Percentiles rank a stretch among this genome's conserved stretches.
Evolutionary conservation across 2,797 vertebrate species (phyloP).

Genomic region (Acipenser oxyrinchus): DNA sequence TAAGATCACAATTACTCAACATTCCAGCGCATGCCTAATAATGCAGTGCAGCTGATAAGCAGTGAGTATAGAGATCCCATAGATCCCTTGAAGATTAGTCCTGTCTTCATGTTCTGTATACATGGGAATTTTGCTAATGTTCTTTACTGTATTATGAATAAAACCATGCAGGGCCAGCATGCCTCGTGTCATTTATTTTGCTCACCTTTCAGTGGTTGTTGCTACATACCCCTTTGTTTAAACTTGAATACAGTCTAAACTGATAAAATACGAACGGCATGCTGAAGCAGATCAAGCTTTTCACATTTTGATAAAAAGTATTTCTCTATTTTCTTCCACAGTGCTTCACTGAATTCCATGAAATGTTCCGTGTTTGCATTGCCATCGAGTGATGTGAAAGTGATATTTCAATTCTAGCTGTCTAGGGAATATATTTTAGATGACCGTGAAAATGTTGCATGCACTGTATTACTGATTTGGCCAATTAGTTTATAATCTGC

Average conservation of each 20-base stretch:
- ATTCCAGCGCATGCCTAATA: constrained; percentile 20
- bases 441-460: too few species aligned
- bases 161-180: background rate
- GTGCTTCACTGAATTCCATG: too few species aligned
- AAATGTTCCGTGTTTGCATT: too few species aligned
- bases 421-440: too few species aligned
- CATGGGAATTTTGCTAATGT: background rate
- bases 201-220: background rate
- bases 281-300: too few species aligned
- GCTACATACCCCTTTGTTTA: background rate
- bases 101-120: background rate
- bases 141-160: background rate
- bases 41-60: constrained; percentile 28
- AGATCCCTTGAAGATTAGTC: background rate
- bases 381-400: too few species aligned
- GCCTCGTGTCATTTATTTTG: background rate
- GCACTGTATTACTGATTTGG: too few species aligned
- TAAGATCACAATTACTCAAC: constrained; percentile 9
- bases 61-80: background rate
- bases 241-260: background rate
- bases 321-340: too few species aligned
- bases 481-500: too few species aligned
- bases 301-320: too few species aligned
- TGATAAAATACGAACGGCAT: too few species aligned
- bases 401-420: too few species aligned